Conservation (phyloP, 2,113 vertebrate genomes). For the Campylomormyrus tamandua region DNA sequence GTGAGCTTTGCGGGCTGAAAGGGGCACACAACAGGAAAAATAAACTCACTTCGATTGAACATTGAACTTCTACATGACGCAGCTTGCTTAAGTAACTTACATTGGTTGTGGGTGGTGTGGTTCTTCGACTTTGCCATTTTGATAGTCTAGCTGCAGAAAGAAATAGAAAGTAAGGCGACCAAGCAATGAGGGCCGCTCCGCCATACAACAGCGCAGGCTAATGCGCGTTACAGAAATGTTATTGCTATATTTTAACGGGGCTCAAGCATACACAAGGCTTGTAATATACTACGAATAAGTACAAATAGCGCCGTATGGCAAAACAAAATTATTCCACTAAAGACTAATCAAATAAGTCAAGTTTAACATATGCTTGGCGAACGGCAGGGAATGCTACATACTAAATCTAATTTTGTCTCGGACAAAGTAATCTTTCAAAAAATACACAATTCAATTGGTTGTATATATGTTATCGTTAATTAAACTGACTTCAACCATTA, state of each 20-base stretch:
- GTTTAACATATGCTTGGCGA: neutral
- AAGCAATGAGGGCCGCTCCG: neutral
- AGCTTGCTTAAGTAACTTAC: constrained; percentile 59
- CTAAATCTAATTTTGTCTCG: neutral
- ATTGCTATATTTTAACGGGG: neutral
- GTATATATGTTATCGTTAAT: neutral
- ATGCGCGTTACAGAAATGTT: neutral
- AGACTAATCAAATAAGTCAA: neutral
- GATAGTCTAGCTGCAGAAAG: constrained; percentile 35
- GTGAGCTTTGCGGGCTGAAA: constrained; percentile 87
- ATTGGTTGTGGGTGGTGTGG: constrained; percentile 96
- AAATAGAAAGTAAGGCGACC: neutral
- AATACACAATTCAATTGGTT: neutral
- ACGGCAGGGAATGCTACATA: neutral
- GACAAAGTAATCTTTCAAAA: neutral
- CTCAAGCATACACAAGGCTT: neutral
- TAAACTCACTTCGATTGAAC: neutral
- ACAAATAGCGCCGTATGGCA: neutral
- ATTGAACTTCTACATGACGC: neutral
- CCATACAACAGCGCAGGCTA: neutral
- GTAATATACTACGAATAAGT: neutral
- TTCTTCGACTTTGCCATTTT: constrained; percentile 98
- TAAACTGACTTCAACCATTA: accelerated
- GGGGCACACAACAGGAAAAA: neutral
- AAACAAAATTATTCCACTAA: neutral